Evolutionary conservation across 2,797 vertebrate species (phyloP), one percentile per base, ranked within the genome.

Genomic region (Philypnodon macrostomus): DNA sequence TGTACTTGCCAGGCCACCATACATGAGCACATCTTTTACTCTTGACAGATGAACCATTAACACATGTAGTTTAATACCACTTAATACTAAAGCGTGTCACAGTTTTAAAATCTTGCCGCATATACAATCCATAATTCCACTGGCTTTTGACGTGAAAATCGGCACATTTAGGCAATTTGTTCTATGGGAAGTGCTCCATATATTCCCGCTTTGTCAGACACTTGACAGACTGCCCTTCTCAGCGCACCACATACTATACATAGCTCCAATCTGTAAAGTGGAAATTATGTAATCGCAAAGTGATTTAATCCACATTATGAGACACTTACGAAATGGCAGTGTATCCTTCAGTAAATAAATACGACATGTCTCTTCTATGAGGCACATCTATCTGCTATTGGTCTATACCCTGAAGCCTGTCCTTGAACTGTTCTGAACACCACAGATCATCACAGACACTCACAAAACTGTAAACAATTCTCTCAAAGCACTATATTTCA

Each of bases 1-100:
- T 85, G 83, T 85, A 88, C 72, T 79, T 84, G 80, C 83, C 84
- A 85, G 67, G 63, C 73, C 34, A 13, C 66, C 68, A 64, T 73
- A 80, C 72, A 71, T 73, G 81, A 80, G 64, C 68, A 75, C 58
- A 70, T 81, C 23, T 74, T 79, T 81, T 82, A 80, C 70, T 69
- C 64, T 56, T 71, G 70, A 76, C 73, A 67, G 58, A 47, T 52
- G 58, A 56, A 33, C 59, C 67, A 77, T 84, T 83, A 82, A 64
- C 67, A 68, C 54, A 53, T 81, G 63, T 76, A 67, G 75, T 62
- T 82, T 64, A 58, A 52, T 59, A 24, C 41, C 60, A 77, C 54
- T 79, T 74, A 59, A 76, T 58, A 57, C 52, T 53, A 52, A 35
- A 59, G 41, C 42, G 45, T 77, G 75, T 75, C 67, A 78, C 56